phyloP scores from a whole-genome alignment of 2,888 invertebrate species.

The Drosophila nigricruria region DNA sequence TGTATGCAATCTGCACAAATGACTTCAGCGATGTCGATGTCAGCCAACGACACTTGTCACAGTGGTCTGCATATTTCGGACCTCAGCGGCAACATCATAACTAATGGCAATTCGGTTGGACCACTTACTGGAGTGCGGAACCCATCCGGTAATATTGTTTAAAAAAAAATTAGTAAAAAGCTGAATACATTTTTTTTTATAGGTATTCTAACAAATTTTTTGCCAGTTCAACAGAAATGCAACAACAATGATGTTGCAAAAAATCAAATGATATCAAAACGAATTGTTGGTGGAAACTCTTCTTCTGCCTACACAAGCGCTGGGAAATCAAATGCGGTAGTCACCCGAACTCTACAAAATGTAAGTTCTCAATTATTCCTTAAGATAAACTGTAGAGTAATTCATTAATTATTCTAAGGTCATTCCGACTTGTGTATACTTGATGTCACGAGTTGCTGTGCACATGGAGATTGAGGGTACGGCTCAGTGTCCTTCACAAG shows the following conservation, averaged over 20 bases:
- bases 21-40: constrained; percentile 64
- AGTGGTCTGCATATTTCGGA: constrained; percentile 53
- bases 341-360: constrained; percentile 84
- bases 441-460: constrained; percentile 93
- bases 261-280: constrained; percentile 80
- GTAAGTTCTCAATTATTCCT: constrained; percentile 62
- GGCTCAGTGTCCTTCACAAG: constrained; percentile 88
- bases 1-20: constrained; percentile 66
- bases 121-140: constrained; percentile 70
- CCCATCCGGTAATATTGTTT: constrained; percentile 77
- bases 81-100: constrained; percentile 56
- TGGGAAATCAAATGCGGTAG: constrained; percentile 80
- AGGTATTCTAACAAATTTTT: constrained; percentile 77
- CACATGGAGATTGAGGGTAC: constrained; percentile 94
- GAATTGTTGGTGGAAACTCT: constrained; percentile 59
- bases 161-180: not conserved
- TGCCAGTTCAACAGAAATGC: constrained; percentile 78
- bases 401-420: constrained; percentile 73
- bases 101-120: constrained; percentile 51
- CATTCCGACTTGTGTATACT: constrained; percentile 91
- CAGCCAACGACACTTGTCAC: constrained; percentile 65
- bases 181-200: not conserved
- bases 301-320: constrained; percentile 77
- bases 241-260: constrained; percentile 68
- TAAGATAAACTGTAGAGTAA: not conserved